phyloP scores from a whole-genome alignment of 2,888 invertebrate species.

The Coenonympha glycerion region DNA sequence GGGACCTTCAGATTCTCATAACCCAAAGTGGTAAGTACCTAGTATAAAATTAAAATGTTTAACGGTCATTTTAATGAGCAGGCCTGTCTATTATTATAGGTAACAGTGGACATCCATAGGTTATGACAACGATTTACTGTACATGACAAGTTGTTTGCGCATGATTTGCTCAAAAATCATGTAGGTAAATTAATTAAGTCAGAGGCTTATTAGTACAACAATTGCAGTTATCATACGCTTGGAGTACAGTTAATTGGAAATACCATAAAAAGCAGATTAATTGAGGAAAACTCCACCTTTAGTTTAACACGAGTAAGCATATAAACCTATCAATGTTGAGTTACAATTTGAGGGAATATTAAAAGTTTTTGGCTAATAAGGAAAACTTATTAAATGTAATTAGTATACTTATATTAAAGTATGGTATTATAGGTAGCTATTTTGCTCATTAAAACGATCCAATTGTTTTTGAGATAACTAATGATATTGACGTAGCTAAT shows the following conservation, averaged over 20 bases:
- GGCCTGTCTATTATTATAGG: too few species aligned
- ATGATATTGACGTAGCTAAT: background rate
- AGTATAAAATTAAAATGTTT: too few species aligned
- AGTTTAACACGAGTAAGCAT: constrained; percentile 11
- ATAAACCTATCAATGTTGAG: constrained; percentile 16
- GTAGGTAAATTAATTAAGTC: constrained; percentile 13
- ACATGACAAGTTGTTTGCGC: background rate
- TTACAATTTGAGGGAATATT: constrained; percentile 12
- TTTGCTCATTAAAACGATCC: too few species aligned
- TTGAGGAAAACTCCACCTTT: constrained; percentile 31
- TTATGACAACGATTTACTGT: too few species aligned
- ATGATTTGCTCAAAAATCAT: constrained; percentile 2
- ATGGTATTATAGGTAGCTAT: background rate
- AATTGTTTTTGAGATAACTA: background rate
- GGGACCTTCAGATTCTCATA: too few species aligned
- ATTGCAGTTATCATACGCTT: constrained; percentile 32
- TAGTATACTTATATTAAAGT: too few species aligned
- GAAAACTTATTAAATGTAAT: too few species aligned
- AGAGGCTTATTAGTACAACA: constrained; percentile 16
- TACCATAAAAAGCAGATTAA: constrained; percentile 32
- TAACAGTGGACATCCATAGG: too few species aligned
- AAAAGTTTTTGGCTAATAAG: constrained; percentile 12
- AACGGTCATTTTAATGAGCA: too few species aligned
- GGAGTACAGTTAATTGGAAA: constrained; percentile 34
- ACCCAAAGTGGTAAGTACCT: too few species aligned